Evolutionary conservation across 1,140 invertebrate species (phyloP), one percentile per base, ranked within the genome.

Genomic region (Orussus abietinus): DNA sequence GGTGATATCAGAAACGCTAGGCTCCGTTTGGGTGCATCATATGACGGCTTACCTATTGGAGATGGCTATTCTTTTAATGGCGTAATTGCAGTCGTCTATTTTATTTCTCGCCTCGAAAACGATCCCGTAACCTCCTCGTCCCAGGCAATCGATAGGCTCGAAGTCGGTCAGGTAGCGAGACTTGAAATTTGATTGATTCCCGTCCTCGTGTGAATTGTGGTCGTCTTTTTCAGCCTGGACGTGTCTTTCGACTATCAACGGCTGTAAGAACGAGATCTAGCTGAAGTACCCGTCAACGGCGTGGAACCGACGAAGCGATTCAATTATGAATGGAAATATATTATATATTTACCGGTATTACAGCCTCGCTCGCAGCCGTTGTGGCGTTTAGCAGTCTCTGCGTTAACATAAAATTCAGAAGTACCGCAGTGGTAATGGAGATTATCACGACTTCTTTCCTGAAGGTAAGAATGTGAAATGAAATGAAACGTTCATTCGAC

Each of bases 101-200:
- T 91, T 94, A 66, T 98, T 96, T 63, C 81, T 86, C 0, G 90
- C 92, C 69, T 97, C 88, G 73, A 97, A 98, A 0, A 99, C 96
- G 13, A 97, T 84, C 1, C 96, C 96, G 75, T 96, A 98, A 0
- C 94, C 96, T n/a, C 96, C 95, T 59, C 82, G 83, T 1, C 94
- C 94, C 1, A 98, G 74, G 51, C 88, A 86, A 42, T 82, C 75
- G 21, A 96, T 66, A 5, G 88, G 82, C 18, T 90, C 85, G 70
- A 96, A 98, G 58, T 97, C 93, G 11, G 79, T 82, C 36, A 85
- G 73, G 66, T 92, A 98, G 38, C 91, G 82, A 4, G 81, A 89
- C 5, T 60, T 75, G 62, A 81, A 82, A 36, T 75, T 72, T 12
- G 30, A 40, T 5, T 57, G 55, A 37, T 37, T 45, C 4, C 63